A percentile compares a stretch with the other conserved stretches of the same genome.
These are phyloP conservation scores for Caenorhabditis becei DNA, from an alignment of 2,888 invertebrate genomes.

Conservation along the genomic window DNA sequence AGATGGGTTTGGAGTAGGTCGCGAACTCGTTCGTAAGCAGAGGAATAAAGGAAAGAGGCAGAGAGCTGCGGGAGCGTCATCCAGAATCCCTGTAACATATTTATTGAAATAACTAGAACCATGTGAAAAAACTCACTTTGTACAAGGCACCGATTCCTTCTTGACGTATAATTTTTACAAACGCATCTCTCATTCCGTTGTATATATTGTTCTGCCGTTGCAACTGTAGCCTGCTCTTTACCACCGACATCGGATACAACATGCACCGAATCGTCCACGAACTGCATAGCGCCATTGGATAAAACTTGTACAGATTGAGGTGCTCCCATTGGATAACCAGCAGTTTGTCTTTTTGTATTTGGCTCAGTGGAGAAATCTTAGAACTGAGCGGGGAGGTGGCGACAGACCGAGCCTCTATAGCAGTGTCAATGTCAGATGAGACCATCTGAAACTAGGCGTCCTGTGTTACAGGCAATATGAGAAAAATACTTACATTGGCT, in stretches of 20 bases:
- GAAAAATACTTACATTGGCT: not conserved
- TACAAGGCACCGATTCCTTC: conserved; percentile 79
- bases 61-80: conserved; percentile 80
- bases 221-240: conserved; percentile 75
- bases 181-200: conserved; percentile 77
- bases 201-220: conserved; percentile 80
- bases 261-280: conserved; percentile 75
- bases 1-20: conserved; percentile 72
- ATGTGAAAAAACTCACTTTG: conserved; percentile 67
- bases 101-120: conserved; percentile 14
- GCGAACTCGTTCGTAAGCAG: conserved; percentile 77
- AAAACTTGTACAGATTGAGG: conserved; percentile 77
- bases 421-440: conserved; percentile 56
- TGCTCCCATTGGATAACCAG: conserved; percentile 81
- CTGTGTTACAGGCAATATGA: too few species aligned
- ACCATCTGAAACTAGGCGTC: conserved; percentile 41
- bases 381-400: conserved; percentile 46
- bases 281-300: conserved; percentile 72
- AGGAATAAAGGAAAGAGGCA: conserved; percentile 80
- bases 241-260: conserved; percentile 79
- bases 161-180: conserved; percentile 74
- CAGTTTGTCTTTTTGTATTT: conserved; percentile 65
- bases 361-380: conserved; percentile 27
- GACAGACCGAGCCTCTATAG: conserved; percentile 52
- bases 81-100: conserved; percentile 78